Evolutionary conservation across 2,888 invertebrate genomes (phyloP).

Genomic region (Netelia fuscicornis): DNA sequence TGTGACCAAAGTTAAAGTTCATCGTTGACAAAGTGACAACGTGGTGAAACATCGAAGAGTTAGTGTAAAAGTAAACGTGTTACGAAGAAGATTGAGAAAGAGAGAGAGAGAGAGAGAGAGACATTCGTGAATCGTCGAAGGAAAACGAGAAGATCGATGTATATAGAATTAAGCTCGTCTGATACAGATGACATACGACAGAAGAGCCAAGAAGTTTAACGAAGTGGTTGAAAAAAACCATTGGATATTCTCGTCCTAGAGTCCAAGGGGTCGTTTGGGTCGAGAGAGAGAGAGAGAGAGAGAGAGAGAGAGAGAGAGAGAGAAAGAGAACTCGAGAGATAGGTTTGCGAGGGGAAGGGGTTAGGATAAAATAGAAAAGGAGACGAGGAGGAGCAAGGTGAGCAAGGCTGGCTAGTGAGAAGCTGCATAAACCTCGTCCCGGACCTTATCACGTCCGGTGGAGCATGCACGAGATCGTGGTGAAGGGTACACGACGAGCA

Average conservation of each 20-base stretch:
- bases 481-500: conserved; percentile 69
- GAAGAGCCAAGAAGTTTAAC: not conserved
- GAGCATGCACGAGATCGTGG: conserved; percentile 70
- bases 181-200: not conserved
- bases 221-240: not conserved
- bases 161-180: not conserved
- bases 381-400: conserved; percentile 11
- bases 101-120: not conserved
- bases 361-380: conserved; percentile 24
- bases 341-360: not conserved
- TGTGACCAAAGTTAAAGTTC: not conserved
- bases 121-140: not conserved
- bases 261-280: not conserved
- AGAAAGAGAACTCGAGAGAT: not conserved
- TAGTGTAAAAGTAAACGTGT: not conserved
- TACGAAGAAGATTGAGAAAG: not conserved
- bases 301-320: too few relatives aligned
- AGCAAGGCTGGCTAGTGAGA: conserved; percentile 22
- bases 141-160: not conserved
- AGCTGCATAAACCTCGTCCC: conserved; percentile 23
- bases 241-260: not conserved
- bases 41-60: not conserved
- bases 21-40: not conserved
- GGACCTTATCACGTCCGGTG: conserved; percentile 39
- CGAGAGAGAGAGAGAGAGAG: conserved; percentile 5